A percentile compares a stretch with the other conserved stretches of the same genome.
These are phyloP conservation scores for Habropoda laboriosa DNA, from an alignment of 1,140 invertebrate genomes.

Conservation along the genomic window DNA sequence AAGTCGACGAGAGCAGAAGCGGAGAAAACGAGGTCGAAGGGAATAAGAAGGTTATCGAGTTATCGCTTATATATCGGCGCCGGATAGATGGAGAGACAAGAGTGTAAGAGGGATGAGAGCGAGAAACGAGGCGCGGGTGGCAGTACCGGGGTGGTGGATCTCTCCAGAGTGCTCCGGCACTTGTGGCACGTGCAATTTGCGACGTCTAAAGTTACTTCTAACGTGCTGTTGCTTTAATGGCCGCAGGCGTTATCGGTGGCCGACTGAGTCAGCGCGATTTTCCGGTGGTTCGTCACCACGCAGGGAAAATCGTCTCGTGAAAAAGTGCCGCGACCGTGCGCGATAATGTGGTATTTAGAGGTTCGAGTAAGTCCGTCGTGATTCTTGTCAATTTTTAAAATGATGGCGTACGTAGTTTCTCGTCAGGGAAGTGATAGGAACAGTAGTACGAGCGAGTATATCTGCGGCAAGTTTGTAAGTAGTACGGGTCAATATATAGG, in stretches of 20 bases:
- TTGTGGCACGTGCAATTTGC: conserved; percentile 60
- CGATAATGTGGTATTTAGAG: no score
- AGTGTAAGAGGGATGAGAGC: neutral
- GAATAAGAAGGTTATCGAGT: conserved; percentile 67
- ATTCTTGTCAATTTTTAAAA: no score
- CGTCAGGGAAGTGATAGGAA: no score
- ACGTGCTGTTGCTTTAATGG: conserved; percentile 49
- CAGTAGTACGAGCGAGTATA: no score
- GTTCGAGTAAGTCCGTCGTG: no score
- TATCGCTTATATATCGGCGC: conserved; percentile 61
- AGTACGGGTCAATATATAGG: no score
- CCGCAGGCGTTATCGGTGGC: conserved; percentile 21
- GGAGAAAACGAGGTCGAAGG: conserved; percentile 58
- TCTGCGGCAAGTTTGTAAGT: no score
- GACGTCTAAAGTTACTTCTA: conserved; percentile 59
- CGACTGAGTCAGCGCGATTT: conserved; percentile 38
- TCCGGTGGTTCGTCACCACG: neutral
- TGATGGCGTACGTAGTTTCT: no score
- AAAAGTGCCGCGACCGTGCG: neutral
- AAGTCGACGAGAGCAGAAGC: conserved; percentile 41
- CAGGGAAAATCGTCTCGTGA: neutral
- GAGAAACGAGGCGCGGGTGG: neutral
- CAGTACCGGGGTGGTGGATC: conserved; percentile 12
- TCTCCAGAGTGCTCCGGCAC: conserved; percentile 51
- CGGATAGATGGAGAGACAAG: conserved; percentile 20